phyloP scores from a whole-genome alignment of 2,113 vertebrate genomes.

The Origma solitaria region DNA sequence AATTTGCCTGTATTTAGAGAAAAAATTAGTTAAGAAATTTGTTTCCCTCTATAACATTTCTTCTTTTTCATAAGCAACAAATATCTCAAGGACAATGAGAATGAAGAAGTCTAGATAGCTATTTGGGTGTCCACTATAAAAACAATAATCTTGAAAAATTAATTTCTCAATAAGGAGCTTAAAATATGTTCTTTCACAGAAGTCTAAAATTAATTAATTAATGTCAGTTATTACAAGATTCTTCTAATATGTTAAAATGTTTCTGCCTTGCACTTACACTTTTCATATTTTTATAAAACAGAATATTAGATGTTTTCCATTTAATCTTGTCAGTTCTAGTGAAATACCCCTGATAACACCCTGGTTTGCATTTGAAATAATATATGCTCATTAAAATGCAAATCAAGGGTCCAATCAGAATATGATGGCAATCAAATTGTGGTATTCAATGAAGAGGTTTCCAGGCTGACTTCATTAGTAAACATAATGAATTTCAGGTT shows the following conservation, averaged over 20 bases:
- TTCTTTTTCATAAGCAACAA: not conserved
- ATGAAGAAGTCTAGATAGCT: not conserved
- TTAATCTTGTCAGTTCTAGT: constrained; percentile 63
- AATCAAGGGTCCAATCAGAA: constrained; percentile 74
- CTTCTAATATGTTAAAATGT: constrained; percentile 57
- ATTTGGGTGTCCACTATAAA: not conserved
- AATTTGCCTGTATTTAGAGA: not conserved
- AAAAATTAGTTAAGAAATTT: not conserved
- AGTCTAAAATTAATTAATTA: constrained; percentile 63
- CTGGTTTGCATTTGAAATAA: constrained; percentile 71
- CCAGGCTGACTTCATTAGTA: constrained; percentile 71
- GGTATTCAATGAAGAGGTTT: constrained; percentile 72
- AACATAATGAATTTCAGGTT: constrained; percentile 70
- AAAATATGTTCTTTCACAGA: constrained; percentile 12
- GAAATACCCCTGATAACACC: constrained; percentile 65
- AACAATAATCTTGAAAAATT: constrained; percentile 30
- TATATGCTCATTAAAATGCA: constrained; percentile 67
- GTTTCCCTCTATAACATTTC: not conserved
- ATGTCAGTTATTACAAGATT: constrained; percentile 39
- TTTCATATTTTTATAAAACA: constrained; percentile 67
- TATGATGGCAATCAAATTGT: constrained; percentile 70
- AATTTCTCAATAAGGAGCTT: not conserved
- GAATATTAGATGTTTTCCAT: constrained; percentile 62
- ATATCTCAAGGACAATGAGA: constrained; percentile 5
- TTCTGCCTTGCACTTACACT: constrained; percentile 30